Base-by-base conservation (phyloP, 2,888 invertebrate genomes). In the Leptothorax acervorum region DNA sequence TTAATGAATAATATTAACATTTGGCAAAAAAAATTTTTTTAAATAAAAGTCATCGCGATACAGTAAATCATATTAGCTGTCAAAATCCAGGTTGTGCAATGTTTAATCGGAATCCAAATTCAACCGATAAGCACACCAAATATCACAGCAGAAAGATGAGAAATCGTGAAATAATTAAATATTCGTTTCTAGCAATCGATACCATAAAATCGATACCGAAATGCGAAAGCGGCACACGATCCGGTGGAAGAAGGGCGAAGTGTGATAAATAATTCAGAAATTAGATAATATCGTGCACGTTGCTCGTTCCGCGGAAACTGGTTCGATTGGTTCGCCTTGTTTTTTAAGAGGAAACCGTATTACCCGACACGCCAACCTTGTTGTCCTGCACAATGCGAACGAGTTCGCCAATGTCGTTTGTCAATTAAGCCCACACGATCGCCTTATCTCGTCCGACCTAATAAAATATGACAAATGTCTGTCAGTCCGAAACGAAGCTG, bases 201-300 rank as follows among this genome's bases (percentile, higher is more conserved):
- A 60, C 18, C 60, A 18, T 45, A 48, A 79, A 65, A 79, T 79
- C 79, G 75, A 81, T 81, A 81, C 35, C 60, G 63, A 62, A 60
- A 48, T 53, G 45, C 42, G 31, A 82, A 82, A 81, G 45, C 48
- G 31, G 57, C 48, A 57, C 68, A 45, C 57, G 11, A 39, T 60
- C 31, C 45, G 6, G 2, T 35, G 31, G 31, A 68, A 66, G 70
- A 75, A 85, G 53, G 68, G 66, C 66, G 53, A 84, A 60, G 73
- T 74, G 63, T 35, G 42, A 85, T 85, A 85, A 85, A 86, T 86
- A 86, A 85, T 85, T 86, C 86, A 70, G 70, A 86, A 85, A 86
- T 82, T 85, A 86, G 85, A 86, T 82, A 82, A 86, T 82, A 82
- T 78, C 85, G 85, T 85, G 86, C 74, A 63, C 65, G 70, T 60